Percentiles rank a stretch among this genome's conserved stretches.
Evolutionary conservation across 2,888 invertebrate genomes (phyloP).

Genomic region (Brenthis ino): DNA sequence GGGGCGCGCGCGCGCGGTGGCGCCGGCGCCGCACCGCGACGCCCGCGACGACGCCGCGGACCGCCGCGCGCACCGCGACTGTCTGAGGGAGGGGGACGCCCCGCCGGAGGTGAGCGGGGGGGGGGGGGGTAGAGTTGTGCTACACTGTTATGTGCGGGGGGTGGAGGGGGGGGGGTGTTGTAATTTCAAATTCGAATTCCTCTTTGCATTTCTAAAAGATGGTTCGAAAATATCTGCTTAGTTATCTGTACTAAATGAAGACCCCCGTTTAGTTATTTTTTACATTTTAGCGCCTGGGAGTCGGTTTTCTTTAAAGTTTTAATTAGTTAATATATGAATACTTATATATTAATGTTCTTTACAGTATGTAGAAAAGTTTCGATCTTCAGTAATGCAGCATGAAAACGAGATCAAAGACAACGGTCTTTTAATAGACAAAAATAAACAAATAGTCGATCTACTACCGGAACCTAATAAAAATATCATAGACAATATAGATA

Average conservation of each 20-base stretch:
- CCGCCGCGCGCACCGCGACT: slow-evolving; percentile 39
- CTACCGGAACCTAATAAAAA: slow-evolving; percentile 52
- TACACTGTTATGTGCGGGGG: too few relatives aligned
- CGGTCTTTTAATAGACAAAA: slow-evolving; percentile 54
- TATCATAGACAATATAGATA: not conserved
- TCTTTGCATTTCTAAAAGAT: not conserved
- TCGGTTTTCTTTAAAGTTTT: not conserved
- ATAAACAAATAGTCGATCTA: slow-evolving; percentile 52
- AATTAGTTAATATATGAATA: not conserved
- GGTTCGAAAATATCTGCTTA: too few relatives aligned
- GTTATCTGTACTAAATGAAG: too few relatives aligned
- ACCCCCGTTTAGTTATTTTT: too few relatives aligned
- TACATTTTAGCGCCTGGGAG: too few relatives aligned
- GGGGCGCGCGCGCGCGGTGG: slow-evolving; percentile 56
- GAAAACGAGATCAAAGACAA: slow-evolving; percentile 58
- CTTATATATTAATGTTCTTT: slow-evolving; percentile 23
- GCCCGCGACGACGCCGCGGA: slow-evolving; percentile 51
- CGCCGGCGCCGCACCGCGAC: slow-evolving; percentile 57
- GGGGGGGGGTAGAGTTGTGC: too few relatives aligned
- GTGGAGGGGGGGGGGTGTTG: too few relatives aligned
- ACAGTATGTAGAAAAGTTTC: slow-evolving; percentile 69
- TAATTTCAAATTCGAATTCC: too few relatives aligned
- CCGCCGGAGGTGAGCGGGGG: slow-evolving; percentile 46
- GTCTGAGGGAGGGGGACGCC: slow-evolving; percentile 51
- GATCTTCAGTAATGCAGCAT: slow-evolving; percentile 57